Evolutionary conservation across 1,140 invertebrate species (phyloP).

Genomic region (Philotrypesis tridentata): DNA sequence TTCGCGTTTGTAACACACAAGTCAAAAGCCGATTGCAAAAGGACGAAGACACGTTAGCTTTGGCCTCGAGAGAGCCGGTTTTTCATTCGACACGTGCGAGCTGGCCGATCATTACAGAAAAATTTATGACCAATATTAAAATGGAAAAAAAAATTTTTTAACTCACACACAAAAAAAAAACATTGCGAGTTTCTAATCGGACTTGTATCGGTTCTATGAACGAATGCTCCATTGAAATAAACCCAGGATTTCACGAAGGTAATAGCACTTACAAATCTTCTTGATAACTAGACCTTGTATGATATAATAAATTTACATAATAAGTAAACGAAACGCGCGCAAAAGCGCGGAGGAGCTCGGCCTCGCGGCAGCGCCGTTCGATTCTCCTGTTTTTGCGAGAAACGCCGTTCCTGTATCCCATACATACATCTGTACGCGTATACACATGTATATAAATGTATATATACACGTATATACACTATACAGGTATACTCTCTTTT

Average conservation of each 20-base stretch:
- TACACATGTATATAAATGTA: too few species aligned
- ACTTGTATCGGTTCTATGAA: constrained; percentile 74
- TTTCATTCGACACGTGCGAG: constrained; percentile 40
- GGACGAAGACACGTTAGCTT: background rate
- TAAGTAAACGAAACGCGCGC: constrained; percentile 30
- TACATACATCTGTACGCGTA: too few species aligned
- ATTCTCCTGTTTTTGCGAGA: background rate
- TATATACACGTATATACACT: too few species aligned
- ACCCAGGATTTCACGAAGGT: constrained; percentile 74
- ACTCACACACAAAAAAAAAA: constrained; percentile 20
- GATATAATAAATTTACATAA: too few species aligned
- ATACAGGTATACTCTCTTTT: too few species aligned
- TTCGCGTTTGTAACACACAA: background rate
- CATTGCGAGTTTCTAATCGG: constrained; percentile 65
- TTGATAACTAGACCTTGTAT: constrained; percentile 60
- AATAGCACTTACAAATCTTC: constrained; percentile 66
- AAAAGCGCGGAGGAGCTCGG: background rate
- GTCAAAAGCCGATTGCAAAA: background rate
- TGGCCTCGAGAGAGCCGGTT: constrained; percentile 2
- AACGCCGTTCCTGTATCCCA: background rate
- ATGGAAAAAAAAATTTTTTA: background rate
- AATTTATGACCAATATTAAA: background rate
- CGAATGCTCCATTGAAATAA: constrained; percentile 72
- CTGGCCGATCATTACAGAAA: constrained; percentile 1
- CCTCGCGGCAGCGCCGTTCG: constrained; percentile 20